Conservation (phyloP, 1,140 invertebrate genomes). For the Drosophila lacteicornis region DNA sequence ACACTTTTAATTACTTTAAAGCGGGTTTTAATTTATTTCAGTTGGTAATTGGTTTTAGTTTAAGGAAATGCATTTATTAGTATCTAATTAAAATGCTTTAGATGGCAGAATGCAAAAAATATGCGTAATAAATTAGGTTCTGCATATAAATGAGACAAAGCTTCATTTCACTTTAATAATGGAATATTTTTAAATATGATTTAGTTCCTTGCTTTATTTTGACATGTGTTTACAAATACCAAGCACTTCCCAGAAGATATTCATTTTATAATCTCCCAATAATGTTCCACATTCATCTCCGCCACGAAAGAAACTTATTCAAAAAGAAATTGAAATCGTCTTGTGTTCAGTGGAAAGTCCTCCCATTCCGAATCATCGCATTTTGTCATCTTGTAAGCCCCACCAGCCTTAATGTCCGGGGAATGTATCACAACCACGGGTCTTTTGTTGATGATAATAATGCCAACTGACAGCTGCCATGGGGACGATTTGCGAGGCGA, state of each 20-base stretch:
- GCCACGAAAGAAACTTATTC: background rate
- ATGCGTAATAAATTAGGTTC: background rate
- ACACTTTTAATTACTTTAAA: background rate
- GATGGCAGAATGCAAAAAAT: background rate
- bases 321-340: constrained; percentile 24
- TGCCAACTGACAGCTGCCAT: constrained; percentile 51
- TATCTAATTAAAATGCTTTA: background rate
- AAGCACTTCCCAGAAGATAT: background rate
- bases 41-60: background rate
- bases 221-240: background rate
- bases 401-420: constrained; percentile 11
- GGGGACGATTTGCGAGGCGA: constrained; percentile 29
- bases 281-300: constrained; percentile 12
- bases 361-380: constrained; percentile 37
- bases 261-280: constrained; percentile 7
- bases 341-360: constrained; percentile 10
- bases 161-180: too few species aligned
- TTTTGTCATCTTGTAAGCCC: constrained; percentile 10
- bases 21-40: too few species aligned
- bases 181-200: too few species aligned
- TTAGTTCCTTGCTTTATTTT: too few species aligned
- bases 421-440: constrained; percentile 23
- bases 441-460: constrained; percentile 30
- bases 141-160: too few species aligned
- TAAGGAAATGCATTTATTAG: background rate